These are phyloP conservation scores for Camarhynchus parvulus DNA, from an alignment of 2,113 vertebrate species.

Conservation along the genomic window DNA sequence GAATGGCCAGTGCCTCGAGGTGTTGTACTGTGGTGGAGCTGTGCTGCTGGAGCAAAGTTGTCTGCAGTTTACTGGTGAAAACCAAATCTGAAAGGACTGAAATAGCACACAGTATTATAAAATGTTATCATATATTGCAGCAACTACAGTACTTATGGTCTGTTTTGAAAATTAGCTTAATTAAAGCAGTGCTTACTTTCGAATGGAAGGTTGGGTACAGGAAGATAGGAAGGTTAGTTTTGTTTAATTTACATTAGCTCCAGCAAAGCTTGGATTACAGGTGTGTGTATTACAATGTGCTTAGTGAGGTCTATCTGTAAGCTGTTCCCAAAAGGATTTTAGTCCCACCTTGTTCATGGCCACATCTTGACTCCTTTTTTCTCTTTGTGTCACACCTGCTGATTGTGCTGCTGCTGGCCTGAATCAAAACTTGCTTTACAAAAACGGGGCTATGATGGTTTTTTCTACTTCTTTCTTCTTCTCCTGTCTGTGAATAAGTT, in stretches of 20 bases:
- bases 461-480: background rate
- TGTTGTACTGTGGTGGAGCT: background rate
- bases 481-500: background rate
- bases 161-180: background rate
- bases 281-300: background rate
- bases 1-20: fast-evolving
- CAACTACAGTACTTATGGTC: background rate
- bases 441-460: fast-evolving
- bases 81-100: background rate
- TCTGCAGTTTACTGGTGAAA: background rate
- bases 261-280: background rate
- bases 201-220: background rate
- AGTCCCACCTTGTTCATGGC: background rate
- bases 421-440: background rate
- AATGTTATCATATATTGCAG: background rate
- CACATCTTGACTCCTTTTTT: background rate
- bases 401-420: background rate
- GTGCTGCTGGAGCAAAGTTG: background rate
- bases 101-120: background rate
- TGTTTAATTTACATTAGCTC: background rate
- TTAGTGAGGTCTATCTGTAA: background rate
- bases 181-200: background rate
- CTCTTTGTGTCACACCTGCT: background rate
- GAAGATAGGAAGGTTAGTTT: background rate
- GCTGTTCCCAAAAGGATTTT: background rate